A percentile compares a stretch with the other conserved stretches of the same genome.
phyloP scores from a whole-genome alignment of 2,797 vertebrate genomes.

The Megalops cyprinoides region DNA sequence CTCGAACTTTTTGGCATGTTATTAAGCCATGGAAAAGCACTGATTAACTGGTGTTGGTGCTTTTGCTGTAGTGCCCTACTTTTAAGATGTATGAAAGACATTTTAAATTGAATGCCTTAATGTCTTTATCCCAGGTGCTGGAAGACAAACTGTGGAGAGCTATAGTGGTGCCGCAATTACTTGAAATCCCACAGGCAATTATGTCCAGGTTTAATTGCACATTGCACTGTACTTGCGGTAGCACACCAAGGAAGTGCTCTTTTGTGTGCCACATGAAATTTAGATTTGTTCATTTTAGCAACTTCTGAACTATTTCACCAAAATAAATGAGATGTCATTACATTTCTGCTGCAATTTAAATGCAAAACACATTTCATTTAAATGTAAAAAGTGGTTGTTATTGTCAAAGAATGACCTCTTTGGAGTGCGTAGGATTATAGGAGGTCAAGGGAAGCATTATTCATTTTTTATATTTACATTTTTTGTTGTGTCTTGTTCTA shows the following conservation, averaged over 20 bases:
- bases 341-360: too few species aligned
- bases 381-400: too few species aligned
- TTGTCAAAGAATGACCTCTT: too few species aligned
- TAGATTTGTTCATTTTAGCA: too few species aligned
- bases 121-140: conserved; percentile 1
- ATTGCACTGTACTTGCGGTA: not conserved
- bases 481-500: too few species aligned
- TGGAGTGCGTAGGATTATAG: too few species aligned
- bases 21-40: conserved; percentile 47
- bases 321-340: too few species aligned
- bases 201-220: not conserved
- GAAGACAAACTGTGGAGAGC: not conserved
- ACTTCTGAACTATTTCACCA: too few species aligned
- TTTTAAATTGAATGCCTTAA: conserved; percentile 33
- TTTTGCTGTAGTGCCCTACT: not conserved
- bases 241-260: not conserved
- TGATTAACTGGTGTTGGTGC: conserved; percentile 49
- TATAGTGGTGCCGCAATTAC: not conserved
- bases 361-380: too few species aligned
- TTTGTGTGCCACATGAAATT: not conserved
- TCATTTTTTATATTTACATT: too few species aligned
- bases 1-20: conserved; percentile 17
- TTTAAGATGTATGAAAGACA: conserved; percentile 36
- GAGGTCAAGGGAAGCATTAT: too few species aligned
- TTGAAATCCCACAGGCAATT: not conserved